Evolutionary conservation across 2,888 invertebrate genomes (phyloP).

Genomic region (Sphinx pinastri): DNA sequence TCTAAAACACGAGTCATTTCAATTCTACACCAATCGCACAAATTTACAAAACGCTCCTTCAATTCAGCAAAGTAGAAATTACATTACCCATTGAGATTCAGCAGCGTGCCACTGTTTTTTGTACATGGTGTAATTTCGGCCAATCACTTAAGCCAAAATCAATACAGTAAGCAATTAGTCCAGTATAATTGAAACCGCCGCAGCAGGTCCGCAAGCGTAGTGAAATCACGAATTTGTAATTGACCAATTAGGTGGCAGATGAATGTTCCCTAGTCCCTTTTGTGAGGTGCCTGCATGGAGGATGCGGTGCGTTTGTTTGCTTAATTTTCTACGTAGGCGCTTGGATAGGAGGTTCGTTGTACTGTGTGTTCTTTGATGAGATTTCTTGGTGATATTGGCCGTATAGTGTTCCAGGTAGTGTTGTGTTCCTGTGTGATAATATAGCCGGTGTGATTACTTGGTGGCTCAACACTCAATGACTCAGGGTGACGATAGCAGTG

Average conservation of each 20-base stretch:
- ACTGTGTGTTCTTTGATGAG: neutral
- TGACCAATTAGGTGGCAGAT: constrained; percentile 57
- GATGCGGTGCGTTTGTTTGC: neutral
- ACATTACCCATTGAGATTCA: neutral
- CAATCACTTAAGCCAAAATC: constrained; percentile 36
- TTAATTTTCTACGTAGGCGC: neutral
- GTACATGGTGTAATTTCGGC: constrained; percentile 28
- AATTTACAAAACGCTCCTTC: constrained; percentile 1
- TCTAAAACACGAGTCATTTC: too few relatives aligned
- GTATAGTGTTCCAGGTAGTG: too few relatives aligned
- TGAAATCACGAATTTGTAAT: constrained; percentile 56
- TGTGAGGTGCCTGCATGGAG: constrained; percentile 29
- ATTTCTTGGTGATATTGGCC: neutral
- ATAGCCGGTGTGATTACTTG: too few relatives aligned
- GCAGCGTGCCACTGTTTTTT: constrained; percentile 4
- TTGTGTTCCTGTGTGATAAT: too few relatives aligned
- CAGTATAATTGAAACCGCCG: constrained; percentile 42
- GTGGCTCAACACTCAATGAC: too few relatives aligned
- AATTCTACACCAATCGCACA: neutral
- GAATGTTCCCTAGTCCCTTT: constrained; percentile 39
- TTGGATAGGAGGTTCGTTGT: neutral
- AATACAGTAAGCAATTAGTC: constrained; percentile 49
- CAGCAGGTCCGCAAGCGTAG: constrained; percentile 35
- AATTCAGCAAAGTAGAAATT: neutral
- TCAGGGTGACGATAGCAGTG: too few relatives aligned